Evolutionary conservation across 2,888 invertebrate genomes (phyloP), one percentile per base, ranked within the genome.

Genomic region (Hirtodrosophila confusa): DNA sequence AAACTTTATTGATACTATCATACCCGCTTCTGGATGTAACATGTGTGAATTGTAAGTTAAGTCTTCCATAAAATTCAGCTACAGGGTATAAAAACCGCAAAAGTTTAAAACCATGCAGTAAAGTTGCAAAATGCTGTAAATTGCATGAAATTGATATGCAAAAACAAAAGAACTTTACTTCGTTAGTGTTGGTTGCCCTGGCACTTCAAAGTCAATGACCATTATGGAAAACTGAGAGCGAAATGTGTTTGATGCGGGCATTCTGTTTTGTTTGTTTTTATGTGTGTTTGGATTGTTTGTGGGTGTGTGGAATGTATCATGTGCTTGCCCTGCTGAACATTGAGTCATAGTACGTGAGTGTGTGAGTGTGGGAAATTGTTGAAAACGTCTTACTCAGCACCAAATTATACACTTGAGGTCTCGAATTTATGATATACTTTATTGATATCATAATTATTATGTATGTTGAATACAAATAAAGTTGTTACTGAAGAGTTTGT

Each of bases 121-220:
- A 65, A 60, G 47, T 61, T 66, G 33, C 40, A 41, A 72, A 65
- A 56, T 56, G 44, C 35, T 48, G 49, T 53, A 49, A 71, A 53
- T 45, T 70, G 48, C 49, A 56, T 57, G 55, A 72, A 76, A 65
- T 37, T 43, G 40, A 49, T 72, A 45, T 62, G 10, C 23, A 11
- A 39, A 12, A 45, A 36, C 23, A 62, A 31, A 24, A 33, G 41
- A 58, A 37, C 5, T 45, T 11, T 23, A 24, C 11, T 64, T 35
- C 5, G 57, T 33, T 44, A 40, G 40, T 61, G 27, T 45, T 43
- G 33, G 41, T 35, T 51, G 41, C 9, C 9, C n/a, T 33, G 53
- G 48, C 53, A 49, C 60, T 69, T 67, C 17, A 50, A 67, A 78
- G 58, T 78, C 70, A 74, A 78, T 67, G 85, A 67, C 61, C 75